Evolutionary conservation across 2,113 vertebrate species (phyloP), one percentile per base, ranked within the genome.

Genomic region (Sinosuthora webbiana): DNA sequence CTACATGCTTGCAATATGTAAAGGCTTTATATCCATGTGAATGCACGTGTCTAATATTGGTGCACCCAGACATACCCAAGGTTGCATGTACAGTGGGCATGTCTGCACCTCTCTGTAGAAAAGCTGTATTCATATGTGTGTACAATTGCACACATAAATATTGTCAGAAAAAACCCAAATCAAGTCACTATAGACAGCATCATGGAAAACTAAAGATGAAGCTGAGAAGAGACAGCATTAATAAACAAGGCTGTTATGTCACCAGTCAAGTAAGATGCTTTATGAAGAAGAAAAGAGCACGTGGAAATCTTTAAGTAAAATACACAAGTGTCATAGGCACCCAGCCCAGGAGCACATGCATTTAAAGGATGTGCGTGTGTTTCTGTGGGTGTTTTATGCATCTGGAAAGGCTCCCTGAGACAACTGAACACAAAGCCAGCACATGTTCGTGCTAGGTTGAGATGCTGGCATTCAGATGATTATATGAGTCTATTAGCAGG

Each of bases 401-500:
- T 57, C 41, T 67, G 67, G 59, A 79, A 85, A 68, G 18, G 52
- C 62, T 95, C 28, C 64, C 90, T 42, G 84, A 95, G 79, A 95
- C 68, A 93, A 67, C 47, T 2, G 55, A 65, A 83, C 64, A 78
- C 45, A 53, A 92, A 95, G 81, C 52, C 87, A 97, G 67, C 5
- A 0, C 22, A 4, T 74, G 77, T 93, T 47, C 89, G 75, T 67
- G 83, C 87, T 77, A 88, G 83, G 44, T 87, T 90, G 95, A 93
- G 71, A 78, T 4, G 56, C 52, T 86, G 94, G 87, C 94, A 92
- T 95, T 80, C 81, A 74, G 57, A 87, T 67, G 89, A 87, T 91
- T 90, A 20, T 37, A n/a, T 75, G 78, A 94, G 84, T 97, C 77
- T 92, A 94, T 92, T 94, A 97, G 89, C 19, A 42, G 74, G 85